phyloP scores from a whole-genome alignment of 2,113 vertebrate species.

The Lathamus discolor region DNA sequence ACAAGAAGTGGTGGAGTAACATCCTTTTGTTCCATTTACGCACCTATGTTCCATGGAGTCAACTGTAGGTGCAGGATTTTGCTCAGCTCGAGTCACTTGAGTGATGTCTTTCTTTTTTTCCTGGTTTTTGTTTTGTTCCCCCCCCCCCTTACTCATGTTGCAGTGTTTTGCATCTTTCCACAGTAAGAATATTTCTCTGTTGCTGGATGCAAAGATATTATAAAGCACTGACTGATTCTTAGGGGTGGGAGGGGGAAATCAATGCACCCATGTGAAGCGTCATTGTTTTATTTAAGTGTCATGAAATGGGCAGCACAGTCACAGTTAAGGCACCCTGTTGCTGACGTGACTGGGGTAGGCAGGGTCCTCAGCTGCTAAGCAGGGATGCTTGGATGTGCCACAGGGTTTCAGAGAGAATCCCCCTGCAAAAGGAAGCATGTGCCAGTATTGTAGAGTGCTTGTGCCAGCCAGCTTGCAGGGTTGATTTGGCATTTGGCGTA shows the following conservation, averaged over 20 bases:
- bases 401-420: constrained; percentile 48
- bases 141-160: background rate
- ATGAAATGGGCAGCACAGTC: background rate
- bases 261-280: background rate
- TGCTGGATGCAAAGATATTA: background rate
- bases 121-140: too few relatives aligned
- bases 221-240: background rate
- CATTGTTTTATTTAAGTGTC: accelerated
- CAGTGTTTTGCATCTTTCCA: background rate
- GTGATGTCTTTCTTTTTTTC: background rate
- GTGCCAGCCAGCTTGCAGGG: constrained; percentile 76
- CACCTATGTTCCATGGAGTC: background rate
- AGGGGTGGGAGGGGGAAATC: background rate
- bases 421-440: constrained; percentile 61
- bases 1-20: background rate
- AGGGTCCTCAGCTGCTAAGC: constrained; percentile 53
- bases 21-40: background rate
- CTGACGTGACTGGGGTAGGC: background rate
- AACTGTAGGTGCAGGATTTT: background rate
- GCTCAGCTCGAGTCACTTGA: background rate
- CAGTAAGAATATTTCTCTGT: background rate
- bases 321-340: background rate
- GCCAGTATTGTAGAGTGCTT: constrained; percentile 69
- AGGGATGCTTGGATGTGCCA: constrained; percentile 47
- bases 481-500: constrained; percentile 76